A percentile compares a stretch with the other conserved stretches of the same genome.
phyloP scores from a whole-genome alignment of 2,888 invertebrate species.

The Eudasyphora cyanicolor region DNA sequence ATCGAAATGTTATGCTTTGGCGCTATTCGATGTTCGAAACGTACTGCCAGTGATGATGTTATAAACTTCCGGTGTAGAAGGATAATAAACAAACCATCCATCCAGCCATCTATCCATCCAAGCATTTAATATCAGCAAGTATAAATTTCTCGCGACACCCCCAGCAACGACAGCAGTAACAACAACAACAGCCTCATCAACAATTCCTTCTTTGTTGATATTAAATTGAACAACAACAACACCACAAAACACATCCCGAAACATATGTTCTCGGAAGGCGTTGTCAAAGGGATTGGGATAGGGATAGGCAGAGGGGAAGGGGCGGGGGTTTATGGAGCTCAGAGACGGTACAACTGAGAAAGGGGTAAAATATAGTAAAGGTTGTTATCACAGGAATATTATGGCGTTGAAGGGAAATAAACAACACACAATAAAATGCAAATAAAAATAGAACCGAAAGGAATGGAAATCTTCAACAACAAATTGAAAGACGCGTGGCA shows the following conservation, averaged over 20 bases:
- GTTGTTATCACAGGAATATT: background rate
- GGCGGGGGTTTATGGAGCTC: no score
- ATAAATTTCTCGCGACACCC: background rate
- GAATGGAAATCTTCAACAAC: conserved; percentile 39
- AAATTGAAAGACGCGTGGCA: conserved; percentile 57
- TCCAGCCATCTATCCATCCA: background rate
- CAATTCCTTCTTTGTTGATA: conserved; percentile 19
- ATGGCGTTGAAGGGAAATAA: conserved; percentile 35
- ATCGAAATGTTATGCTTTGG: conserved; percentile 6
- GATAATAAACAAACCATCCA: conserved; percentile 66
- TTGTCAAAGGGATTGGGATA: background rate
- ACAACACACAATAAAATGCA: conserved; percentile 52
- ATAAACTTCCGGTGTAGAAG: conserved; percentile 68
- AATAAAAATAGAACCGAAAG: conserved; percentile 62
- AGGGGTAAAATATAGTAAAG: conserved; percentile 16
- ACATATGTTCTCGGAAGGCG: background rate
- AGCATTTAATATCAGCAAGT: background rate
- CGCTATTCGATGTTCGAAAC: background rate
- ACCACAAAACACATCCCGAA: conserved; percentile 33
- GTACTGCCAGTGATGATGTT: conserved; percentile 37
- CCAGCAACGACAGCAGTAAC: background rate
- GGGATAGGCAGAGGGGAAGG: background rate
- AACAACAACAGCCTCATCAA: conserved; percentile 30
- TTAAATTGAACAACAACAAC: conserved; percentile 25
- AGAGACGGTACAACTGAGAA: background rate